Evolutionary conservation across 2,113 vertebrate species (phyloP).

Genomic region (Camelus bactrianus): DNA sequence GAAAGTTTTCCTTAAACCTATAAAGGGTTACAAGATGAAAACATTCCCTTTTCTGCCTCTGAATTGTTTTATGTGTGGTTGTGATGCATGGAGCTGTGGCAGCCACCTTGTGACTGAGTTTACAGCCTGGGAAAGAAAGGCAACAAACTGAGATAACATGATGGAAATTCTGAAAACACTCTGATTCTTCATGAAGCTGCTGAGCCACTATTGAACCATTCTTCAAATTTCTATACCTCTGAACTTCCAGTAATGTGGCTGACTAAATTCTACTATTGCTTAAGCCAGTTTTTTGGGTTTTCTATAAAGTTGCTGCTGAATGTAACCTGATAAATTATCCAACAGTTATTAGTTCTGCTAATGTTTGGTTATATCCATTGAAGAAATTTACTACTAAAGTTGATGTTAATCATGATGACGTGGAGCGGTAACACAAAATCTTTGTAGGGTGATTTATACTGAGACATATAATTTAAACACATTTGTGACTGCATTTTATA

Average conservation of each 20-base stretch:
- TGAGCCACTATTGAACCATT: not conserved
- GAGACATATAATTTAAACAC: not conserved
- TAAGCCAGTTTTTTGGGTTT: not conserved
- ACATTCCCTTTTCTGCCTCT: not conserved
- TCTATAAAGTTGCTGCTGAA: constrained; percentile 1
- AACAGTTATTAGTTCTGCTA: not conserved
- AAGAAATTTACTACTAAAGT: not conserved
- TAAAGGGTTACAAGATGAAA: not conserved
- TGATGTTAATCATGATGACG: constrained; percentile 16
- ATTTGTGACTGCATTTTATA: not conserved
- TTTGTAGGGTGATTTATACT: not conserved
- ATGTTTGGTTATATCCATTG: not conserved
- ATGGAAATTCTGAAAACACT: not conserved
- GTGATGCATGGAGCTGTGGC: not conserved
- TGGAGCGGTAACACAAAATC: constrained; percentile 5
- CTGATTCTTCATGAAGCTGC: not conserved
- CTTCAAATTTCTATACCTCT: not conserved
- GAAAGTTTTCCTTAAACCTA: not conserved
- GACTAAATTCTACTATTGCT: not conserved
- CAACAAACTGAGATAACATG: not conserved
- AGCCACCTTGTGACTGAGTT: not conserved
- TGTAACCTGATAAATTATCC: not conserved
- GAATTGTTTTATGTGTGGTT: not conserved
- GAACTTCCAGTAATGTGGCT: not conserved
- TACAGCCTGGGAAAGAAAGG: not conserved